phyloP scores from a whole-genome alignment of 2,113 vertebrate genomes.

The Pseudonaja textilis region DNA sequence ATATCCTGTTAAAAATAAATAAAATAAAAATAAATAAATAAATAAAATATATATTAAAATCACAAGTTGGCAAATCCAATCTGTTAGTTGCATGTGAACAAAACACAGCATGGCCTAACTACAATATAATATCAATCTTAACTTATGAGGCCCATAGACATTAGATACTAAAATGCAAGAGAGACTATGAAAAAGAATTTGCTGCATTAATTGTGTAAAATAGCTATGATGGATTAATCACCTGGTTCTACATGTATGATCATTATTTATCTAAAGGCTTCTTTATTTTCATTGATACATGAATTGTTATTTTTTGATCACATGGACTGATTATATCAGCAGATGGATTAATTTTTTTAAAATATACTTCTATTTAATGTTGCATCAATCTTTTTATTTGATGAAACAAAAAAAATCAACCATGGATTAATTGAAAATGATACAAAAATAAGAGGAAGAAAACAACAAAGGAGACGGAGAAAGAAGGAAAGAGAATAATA shows the following conservation, averaged over 20 bases:
- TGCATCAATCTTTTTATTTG: neutral
- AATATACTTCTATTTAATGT: neutral
- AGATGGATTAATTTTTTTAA: neutral
- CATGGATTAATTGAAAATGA: neutral
- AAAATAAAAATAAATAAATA: neutral
- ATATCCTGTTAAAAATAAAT: neutral
- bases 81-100: neutral
- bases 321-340: neutral
- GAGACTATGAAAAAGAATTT: neutral
- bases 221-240: neutral
- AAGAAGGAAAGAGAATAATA: neutral
- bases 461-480: neutral
- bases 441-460: neutral
- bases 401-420: neutral
- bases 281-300: neutral
- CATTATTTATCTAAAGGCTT: neutral
- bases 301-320: neutral
- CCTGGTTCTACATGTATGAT: neutral
- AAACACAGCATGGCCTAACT: neutral
- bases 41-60: neutral
- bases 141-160: neutral
- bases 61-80: neutral
- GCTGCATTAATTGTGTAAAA: neutral
- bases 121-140: neutral
- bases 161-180: neutral